A percentile compares a stretch with the other conserved stretches of the same genome.
phyloP scores from a whole-genome alignment of 2,888 invertebrate genomes.

The Mesodorylaimus sp. region DNA sequence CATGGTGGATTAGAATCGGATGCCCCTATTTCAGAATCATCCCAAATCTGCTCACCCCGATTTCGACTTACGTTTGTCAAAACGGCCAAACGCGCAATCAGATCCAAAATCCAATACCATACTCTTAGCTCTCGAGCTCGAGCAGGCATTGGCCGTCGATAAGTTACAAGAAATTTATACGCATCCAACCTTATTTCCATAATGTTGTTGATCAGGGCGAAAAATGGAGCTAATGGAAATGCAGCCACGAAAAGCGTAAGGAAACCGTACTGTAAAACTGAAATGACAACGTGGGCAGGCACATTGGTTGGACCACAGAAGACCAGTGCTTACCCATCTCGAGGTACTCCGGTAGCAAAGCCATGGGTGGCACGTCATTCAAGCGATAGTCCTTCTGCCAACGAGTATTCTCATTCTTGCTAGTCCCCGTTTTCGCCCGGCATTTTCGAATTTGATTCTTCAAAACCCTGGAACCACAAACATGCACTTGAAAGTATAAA shows the following conservation, averaged over 20 bases:
- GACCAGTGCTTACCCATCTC: slow-evolving; percentile 66
- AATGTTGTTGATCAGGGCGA: slow-evolving; percentile 82
- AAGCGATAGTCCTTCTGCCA: slow-evolving; percentile 78
- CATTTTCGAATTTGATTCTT: too few species aligned
- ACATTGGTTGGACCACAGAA: too few species aligned
- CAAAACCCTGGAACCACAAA: too few species aligned
- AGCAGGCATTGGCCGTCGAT: slow-evolving; percentile 67
- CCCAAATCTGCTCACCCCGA: too few species aligned
- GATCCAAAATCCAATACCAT: slow-evolving; percentile 9
- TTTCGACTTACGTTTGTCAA: slow-evolving; percentile 9
- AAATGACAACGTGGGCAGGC: too few species aligned
- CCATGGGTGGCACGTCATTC: slow-evolving; percentile 63
- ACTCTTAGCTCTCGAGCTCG: slow-evolving; percentile 62
- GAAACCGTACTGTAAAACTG: slow-evolving; percentile 90
- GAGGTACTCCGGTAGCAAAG: slow-evolving; percentile 82
- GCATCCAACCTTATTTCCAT: slow-evolving; percentile 88
- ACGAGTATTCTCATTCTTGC: slow-evolving; percentile 35
- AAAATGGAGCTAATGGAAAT: slow-evolving; percentile 84
- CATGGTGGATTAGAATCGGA: too few species aligned
- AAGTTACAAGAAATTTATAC: slow-evolving; percentile 68
- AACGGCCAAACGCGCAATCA: slow-evolving; percentile 7
- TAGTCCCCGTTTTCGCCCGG: too few species aligned
- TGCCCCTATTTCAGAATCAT: too few species aligned
- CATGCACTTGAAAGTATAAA: too few species aligned
- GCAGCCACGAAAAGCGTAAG: slow-evolving; percentile 92